phyloP scores from a whole-genome alignment of 2,797 vertebrate genomes.

The Oceanodroma leucorhoa region DNA sequence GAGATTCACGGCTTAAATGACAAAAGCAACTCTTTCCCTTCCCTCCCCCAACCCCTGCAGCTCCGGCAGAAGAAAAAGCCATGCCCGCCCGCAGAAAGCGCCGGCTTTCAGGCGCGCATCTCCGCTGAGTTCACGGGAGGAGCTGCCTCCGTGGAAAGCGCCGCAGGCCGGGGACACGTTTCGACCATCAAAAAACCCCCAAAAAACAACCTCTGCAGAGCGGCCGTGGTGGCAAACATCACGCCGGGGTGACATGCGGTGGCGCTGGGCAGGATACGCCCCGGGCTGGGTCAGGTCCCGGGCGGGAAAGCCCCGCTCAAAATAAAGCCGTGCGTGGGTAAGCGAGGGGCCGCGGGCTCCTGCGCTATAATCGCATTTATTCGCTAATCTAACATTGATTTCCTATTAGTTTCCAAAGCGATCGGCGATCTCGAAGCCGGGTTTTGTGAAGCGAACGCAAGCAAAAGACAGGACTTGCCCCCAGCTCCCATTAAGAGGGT shows the following conservation, averaged over 20 bases:
- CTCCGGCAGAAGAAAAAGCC: slow-evolving; percentile 25
- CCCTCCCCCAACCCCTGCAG: slow-evolving; percentile 15
- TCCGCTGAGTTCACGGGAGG: neutral
- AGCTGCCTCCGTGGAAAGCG: neutral
- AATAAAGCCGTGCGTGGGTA: neutral
- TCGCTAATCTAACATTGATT: slow-evolving; percentile 70
- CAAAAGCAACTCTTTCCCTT: slow-evolving; percentile 46
- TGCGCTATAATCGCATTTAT: slow-evolving; percentile 41
- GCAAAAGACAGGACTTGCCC: slow-evolving; percentile 73
- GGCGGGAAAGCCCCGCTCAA: neutral
- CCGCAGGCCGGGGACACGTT: neutral
- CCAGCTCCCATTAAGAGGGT: slow-evolving; percentile 78
- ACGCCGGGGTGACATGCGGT: neutral
- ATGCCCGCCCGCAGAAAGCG: neutral
- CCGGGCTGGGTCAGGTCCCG: neutral
- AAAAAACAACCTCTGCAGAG: neutral
- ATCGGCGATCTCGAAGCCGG: slow-evolving; percentile 64
- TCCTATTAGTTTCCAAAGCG: slow-evolving; percentile 72
- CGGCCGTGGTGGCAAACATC: neutral
- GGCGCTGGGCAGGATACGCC: neutral
- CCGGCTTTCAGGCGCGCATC: slow-evolving; percentile 6
- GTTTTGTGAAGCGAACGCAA: slow-evolving; percentile 64
- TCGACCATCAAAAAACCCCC: no score
- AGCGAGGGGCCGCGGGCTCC: neutral
- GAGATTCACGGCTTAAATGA: slow-evolving; percentile 63